phyloP scores from a whole-genome alignment of 2,113 vertebrate genomes.

The Corvus moneduloides region DNA sequence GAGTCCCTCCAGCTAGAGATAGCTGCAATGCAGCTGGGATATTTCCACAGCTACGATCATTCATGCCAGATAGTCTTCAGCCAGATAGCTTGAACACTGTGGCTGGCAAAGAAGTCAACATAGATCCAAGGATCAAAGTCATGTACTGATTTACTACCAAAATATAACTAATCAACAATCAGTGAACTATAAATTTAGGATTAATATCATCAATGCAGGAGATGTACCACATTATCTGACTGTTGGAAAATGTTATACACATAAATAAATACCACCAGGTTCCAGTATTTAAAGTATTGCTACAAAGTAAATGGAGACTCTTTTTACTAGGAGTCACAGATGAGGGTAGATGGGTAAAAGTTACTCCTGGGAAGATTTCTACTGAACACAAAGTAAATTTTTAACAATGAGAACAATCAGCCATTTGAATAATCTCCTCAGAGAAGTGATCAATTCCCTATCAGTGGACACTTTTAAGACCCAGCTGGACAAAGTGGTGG shows the following conservation, averaged over 20 bases:
- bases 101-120: background rate
- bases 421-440: accelerated
- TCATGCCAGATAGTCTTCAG: background rate
- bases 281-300: background rate
- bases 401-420: background rate
- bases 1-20: background rate
- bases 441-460: background rate
- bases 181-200: background rate
- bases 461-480: background rate
- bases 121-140: background rate
- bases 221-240: background rate
- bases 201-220: background rate
- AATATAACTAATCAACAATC: background rate
- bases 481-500: background rate
- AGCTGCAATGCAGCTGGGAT: background rate
- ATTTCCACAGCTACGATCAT: background rate
- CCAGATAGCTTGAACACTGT: background rate
- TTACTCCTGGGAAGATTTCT: background rate
- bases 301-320: background rate
- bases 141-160: background rate
- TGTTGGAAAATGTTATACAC: background rate
- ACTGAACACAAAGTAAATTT: background rate
- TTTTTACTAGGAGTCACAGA: background rate
- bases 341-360: background rate
- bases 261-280: background rate